Evolutionary conservation across 2,113 vertebrate species (phyloP), one percentile per base, ranked within the genome.

Genomic region (Uropsilus gracilis): DNA sequence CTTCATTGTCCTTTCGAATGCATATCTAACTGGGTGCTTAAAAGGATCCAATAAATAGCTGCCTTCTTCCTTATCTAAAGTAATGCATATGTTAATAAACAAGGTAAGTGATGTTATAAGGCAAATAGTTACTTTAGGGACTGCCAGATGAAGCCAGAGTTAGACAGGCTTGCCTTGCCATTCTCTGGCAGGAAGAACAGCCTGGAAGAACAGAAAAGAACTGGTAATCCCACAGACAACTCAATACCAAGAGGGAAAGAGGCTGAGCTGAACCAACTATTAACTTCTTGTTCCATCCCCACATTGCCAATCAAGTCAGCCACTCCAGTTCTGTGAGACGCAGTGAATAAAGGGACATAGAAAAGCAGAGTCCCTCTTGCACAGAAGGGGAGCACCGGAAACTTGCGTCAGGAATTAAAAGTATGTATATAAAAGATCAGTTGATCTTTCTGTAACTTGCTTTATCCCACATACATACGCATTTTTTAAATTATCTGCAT

Each of bases 401-500:
- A 63, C 32, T n/a, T n/a, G n/a, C n/a, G n/a, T n/a, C n/a, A n/a
- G n/a, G n/a, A n/a, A n/a, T n/a, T n/a, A n/a, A n/a, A n/a, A n/a
- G n/a, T n/a, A n/a, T 5, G 8, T 75, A 42, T 28, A 55, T 1
- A 55, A 55, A 55, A 20, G 5, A 22, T 55, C 53, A 55, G 20
- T 20, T 64, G 84, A 13, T 77, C 26, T 83, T 78, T 83, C 16
- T 90, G 7, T 76, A 63, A 77, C 59, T 88, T 90, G 73, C 42
- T 82, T 50, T 91, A 53, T 9, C 53, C 1, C 37, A 95, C 1
- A 72, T 68, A 68, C 18, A 68, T 73, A 37, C 42, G 80, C 77
- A 64, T n/a, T n/a, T n/a, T n/a, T n/a, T n/a, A n/a, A n/a, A n/a
- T 95, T 93, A 93, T 83, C 57, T 86, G 13, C 22, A 94, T 44